Conservation (phyloP, 2,888 invertebrate genomes). For the Pachliopta kotzebuea region DNA sequence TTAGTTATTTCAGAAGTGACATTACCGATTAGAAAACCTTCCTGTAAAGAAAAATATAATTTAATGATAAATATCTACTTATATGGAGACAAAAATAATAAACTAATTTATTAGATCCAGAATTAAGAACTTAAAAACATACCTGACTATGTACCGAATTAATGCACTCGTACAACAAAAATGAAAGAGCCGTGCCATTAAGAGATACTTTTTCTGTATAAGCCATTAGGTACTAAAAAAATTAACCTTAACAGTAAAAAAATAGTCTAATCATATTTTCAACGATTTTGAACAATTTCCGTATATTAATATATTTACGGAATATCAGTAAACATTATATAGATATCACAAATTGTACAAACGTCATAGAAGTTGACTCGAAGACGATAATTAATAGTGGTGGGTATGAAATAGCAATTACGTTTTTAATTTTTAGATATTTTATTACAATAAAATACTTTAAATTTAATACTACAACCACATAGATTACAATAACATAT, state of each 20-base stretch:
- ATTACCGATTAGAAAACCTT: slow-evolving; percentile 85
- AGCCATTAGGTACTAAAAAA: slow-evolving; percentile 47
- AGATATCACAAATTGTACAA: slow-evolving; percentile 5
- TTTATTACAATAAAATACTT: too few species aligned
- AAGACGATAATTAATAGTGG: neutral
- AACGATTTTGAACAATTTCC: neutral
- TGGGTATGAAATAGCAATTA: neutral
- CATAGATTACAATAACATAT: too few species aligned
- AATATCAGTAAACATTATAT: slow-evolving; percentile 11
- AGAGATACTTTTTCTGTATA: slow-evolving; percentile 77
- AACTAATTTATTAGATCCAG: too few species aligned
- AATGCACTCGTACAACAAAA: slow-evolving; percentile 84
- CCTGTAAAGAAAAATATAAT: slow-evolving; percentile 55
- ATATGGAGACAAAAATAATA: too few species aligned
- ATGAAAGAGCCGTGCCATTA: slow-evolving; percentile 83
- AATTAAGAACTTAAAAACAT: slow-evolving; percentile 26
- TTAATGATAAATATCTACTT: too few species aligned
- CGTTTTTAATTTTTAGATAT: too few species aligned
- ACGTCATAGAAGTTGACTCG: slow-evolving; percentile 10
- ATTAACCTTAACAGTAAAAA: slow-evolving; percentile 15
- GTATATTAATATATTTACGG: slow-evolving; percentile 9
- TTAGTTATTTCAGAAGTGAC: slow-evolving; percentile 82
- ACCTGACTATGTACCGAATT: slow-evolving; percentile 83
- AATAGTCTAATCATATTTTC: slow-evolving; percentile 14
- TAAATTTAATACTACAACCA: too few species aligned